Base-by-base conservation (phyloP, 92 coral and sea anemone species). In the Siderastrea siderea region DNA sequence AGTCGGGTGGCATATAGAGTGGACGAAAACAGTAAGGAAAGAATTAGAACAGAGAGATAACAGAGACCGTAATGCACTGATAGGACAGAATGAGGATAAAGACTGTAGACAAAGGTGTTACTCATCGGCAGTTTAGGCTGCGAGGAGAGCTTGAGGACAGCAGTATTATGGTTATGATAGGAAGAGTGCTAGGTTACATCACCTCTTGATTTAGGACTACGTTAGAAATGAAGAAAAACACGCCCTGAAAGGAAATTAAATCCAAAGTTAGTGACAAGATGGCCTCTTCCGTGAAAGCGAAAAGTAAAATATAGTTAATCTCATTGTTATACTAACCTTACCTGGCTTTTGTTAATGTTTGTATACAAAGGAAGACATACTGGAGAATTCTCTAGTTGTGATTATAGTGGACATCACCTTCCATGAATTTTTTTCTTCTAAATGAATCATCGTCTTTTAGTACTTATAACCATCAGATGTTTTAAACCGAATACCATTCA, bases 191-290 rank as follows among this genome's bases (percentile, higher is more conserved):
- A 74, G 13, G 19, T 45, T 52, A 43, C 84, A 88, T 77, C 77
- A 93, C 96, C 96, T 93, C 96, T 50, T 55, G 75, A 84, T 74
- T 95, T 38, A 90, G 89, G 71, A 91, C 72, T 72, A 97, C 89
- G 86, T 96, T 93, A 47, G 87, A 91, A 53, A 92, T 66, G 66
- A 95, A 94, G 84, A 96, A 91, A 64, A 80, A 92, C n/a, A 93
- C 83, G 17, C 98, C 99, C 99, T 97, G 85, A n/a, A 92, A 84
- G 68, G 47, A 75, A 64, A 80, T 79, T 1, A 78, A 62, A 3
- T 1, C 38, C 38, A 26, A 26, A 26, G 38, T 26, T 26, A 26
- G 38, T 26, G 38, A 26, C 38, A 26, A 26, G 38, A 26, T 26
- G 38, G 38, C 38, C 38, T 26, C 38, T 26, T 26, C 38, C 38